Base-by-base conservation (phyloP, 2,888 invertebrate species). In the Nephrotoma guestfalica region DNA sequence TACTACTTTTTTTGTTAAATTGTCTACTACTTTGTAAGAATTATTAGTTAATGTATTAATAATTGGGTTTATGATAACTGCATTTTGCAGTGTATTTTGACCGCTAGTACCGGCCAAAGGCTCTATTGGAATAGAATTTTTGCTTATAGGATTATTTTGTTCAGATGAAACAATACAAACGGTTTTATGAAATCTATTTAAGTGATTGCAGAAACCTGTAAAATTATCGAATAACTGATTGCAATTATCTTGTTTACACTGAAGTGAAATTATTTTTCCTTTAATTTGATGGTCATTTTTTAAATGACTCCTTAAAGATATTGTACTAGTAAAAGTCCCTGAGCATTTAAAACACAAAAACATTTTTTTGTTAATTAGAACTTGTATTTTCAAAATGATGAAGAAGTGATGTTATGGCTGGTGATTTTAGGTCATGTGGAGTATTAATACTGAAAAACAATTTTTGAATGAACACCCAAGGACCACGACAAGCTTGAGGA, bases 221-320 rank as follows among this genome's bases (percentile, higher is more conserved):
- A 85, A 87, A 83, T 86, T 87, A 15, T 86, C 41, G 86, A 87
- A 87, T 51, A 86, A 5, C 47, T 87, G 87, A n/a, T 86, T 86
- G 40, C 87, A 87, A 47, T 87, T 83, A 71, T 86, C n/a, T 87
- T 87, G 87, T 41, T 86, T 85, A 40, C 87, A 87, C 40, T 85
- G 86, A 13, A 87, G 11, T 43, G 41, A 85, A 18, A 7, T 83
- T 83, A 18, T 15, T 40, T 45, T 87, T 40, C 41, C 13, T 15
- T 84, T 41, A 7, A 87, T 71, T 71, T 84, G 86, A 86, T 87
- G 87, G 57, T 47, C 11, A 43, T 86, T 40, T 87, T 87, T 86
- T 15, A 87, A 83, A 86, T 86, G 87, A 43, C 18, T 11, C 30
- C 71, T 87, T 11, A 87, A 18, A 71, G 13, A 7, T 43, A n/a